phyloP scores from a whole-genome alignment of 1,140 invertebrate genomes.

The Maconellicoccus hirsutus region DNA sequence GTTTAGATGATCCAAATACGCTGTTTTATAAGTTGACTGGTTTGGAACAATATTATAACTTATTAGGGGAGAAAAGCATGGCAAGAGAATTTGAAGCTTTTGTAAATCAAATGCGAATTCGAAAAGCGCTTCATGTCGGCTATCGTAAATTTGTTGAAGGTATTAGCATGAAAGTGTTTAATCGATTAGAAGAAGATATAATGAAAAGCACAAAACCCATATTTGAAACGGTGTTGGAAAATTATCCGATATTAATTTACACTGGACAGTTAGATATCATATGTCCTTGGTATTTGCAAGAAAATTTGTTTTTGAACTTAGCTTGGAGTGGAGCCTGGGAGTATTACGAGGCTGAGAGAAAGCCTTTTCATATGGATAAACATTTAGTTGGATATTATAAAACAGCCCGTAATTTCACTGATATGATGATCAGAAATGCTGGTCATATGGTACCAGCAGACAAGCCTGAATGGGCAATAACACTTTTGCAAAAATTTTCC shows the following conservation, averaged over 20 bases:
- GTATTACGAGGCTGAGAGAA: conserved; percentile 35
- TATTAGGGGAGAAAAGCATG: conserved; percentile 36
- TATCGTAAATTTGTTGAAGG: conserved; percentile 47
- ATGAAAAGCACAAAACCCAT: conserved; percentile 69
- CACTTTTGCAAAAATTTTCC: conserved; percentile 23
- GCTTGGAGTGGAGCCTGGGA: conserved; percentile 35
- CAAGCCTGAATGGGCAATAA: conserved; percentile 47
- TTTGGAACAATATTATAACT: conserved; percentile 69
- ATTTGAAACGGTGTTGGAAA: conserved; percentile 52
- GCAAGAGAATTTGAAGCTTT: conserved; percentile 34
- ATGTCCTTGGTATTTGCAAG: conserved; percentile 62
- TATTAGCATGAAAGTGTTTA: conserved; percentile 46
- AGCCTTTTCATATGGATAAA: conserved; percentile 33
- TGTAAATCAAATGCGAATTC: conserved; percentile 45
- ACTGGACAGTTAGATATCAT: conserved; percentile 79
- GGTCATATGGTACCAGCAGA: conserved; percentile 56
- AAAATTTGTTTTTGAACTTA: conserved; percentile 48
- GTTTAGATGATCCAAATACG: not conserved
- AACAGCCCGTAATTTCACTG: conserved; percentile 44
- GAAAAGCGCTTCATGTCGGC: conserved; percentile 70
- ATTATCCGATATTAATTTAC: conserved; percentile 56
- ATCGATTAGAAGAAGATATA: conserved; percentile 59
- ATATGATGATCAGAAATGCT: conserved; percentile 47
- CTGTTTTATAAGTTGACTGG: conserved; percentile 66
- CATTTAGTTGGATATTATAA: conserved; percentile 47